phyloP scores from a whole-genome alignment of 1,140 invertebrate species.

The Episyrphus balteatus region DNA sequence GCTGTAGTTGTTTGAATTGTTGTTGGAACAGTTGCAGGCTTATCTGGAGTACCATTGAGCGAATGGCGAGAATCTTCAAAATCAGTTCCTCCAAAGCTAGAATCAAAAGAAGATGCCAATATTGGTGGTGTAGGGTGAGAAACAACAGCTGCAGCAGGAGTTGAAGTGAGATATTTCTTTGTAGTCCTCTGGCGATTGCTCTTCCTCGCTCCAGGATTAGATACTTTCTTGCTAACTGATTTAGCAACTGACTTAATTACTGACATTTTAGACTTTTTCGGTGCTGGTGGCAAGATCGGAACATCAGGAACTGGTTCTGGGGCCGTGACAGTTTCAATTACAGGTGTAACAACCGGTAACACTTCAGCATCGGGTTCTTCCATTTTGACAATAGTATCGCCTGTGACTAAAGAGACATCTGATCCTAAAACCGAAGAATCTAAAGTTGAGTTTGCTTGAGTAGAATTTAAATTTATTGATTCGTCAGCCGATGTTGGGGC shows the following conservation, averaged over 20 bases:
- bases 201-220: slow-evolving; percentile 17
- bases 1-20: slow-evolving; percentile 1
- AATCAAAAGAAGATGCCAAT: not conserved
- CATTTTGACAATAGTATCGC: slow-evolving; percentile 1
- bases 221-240: slow-evolving; percentile 16
- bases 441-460: not conserved
- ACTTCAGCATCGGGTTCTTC: not conserved
- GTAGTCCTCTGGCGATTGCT: slow-evolving; percentile 29
- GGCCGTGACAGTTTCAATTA: not conserved
- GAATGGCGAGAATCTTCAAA: slow-evolving; percentile 18
- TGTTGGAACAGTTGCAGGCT: slow-evolving; percentile 8
- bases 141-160: slow-evolving; percentile 1
- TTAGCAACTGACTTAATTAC: slow-evolving; percentile 14
- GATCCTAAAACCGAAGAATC: not conserved
- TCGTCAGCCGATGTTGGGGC: not conserved
- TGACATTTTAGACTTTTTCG: slow-evolving; percentile 12
- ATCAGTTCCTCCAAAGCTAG: slow-evolving; percentile 4
- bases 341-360: not conserved
- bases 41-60: slow-evolving; percentile 15
- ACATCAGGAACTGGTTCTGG: not conserved
- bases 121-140: not conserved
- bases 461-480: slow-evolving; percentile 6
- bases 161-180: slow-evolving; percentile 13
- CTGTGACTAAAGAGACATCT: not conserved
- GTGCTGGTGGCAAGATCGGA: not conserved